Base-by-base conservation (phyloP, 2,888 invertebrate genomes). In the Aspidiotus rigidus region DNA sequence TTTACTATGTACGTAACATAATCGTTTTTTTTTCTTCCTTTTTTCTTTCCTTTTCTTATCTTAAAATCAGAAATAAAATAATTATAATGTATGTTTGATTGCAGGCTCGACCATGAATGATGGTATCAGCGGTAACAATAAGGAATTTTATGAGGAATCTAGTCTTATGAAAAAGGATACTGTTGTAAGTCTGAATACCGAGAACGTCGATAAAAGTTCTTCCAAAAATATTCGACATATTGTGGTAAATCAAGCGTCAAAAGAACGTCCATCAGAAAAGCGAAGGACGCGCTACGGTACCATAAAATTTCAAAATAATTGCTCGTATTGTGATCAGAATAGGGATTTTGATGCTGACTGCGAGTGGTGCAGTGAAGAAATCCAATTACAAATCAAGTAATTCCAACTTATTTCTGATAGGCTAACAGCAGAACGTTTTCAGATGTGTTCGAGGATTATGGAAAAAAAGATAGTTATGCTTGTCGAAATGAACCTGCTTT, bases 341-440 rank as follows among this genome's bases (percentile, higher is more conserved):
- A 59, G 39, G 11, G 59, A 67, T 16, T 67, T 67, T 39, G 67
- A 67, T 13, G 44, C 60, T 1, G 60, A 67, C 53, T 67, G 67
- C 53, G 67, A 67, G 11, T 67, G 67, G 67, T 67, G 67, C 40
- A 67, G 49, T n/a, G 28, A 67, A 28, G 49, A 67, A 9, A 59
- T 60, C 13, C 57, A 60, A 15, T 67, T 60, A 39, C 44, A 60
- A 59, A 60, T 60, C 39, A 42, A 57, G 67, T 66, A 57, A 42
- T 7, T 40, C 3, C 11, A 49, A 28, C n/a, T n/a, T 49, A 49
- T n/a, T 49, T 49, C 49, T 49, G 6, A n/a, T n/a, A 13, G 49
- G 6, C 10, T n/a, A 49, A 2, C 49, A 6, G 6, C 49, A n/a
- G 5, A 28, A 5, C 28, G 28, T 28, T 28, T 28, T 28, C 28